Evolutionary conservation across 2,888 invertebrate genomes (phyloP), one percentile per base, ranked within the genome.

Genomic region (Archips xylosteana): DNA sequence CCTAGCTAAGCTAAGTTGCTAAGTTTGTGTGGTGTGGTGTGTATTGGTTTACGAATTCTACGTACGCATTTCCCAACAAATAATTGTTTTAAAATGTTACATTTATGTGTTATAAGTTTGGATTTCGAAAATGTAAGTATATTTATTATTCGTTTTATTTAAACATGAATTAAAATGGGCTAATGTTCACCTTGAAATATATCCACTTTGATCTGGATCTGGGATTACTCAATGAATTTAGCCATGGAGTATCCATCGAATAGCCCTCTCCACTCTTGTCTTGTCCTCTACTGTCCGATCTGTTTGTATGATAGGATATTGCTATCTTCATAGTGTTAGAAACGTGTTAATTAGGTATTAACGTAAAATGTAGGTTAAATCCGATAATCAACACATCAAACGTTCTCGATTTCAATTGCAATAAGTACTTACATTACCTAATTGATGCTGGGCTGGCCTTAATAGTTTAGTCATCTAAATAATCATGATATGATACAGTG

Each of bases 121-220:
- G 74, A 77, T 68, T 65, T 77, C 77, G 75, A 78, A 76, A 82
- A 75, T 70, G 83, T 84, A 78, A 84, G 83, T 83, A 65, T 32
- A 15, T 12, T 47, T 61, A 47, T 36, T 63, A 67, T 57, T 70
- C 65, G 62, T 70, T 12, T 45, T 32, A 57, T 57, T 57, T 12
- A 32, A 12, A 57, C 12, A 57, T 15, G 4, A 32, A 10, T 57
- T 3, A 32, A 57, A 32, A 32, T 23, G 9, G 3, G 57, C 1
- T 10, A 32, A 32, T 2, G 32, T 3, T 57, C n/a, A 23, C 57
- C 57, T 57, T 32, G 32, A 54, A 57, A 57, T 57, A 57, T 32
- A 32, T 57, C 57, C 57, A 57, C 57, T 23, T 15, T 23, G 32
- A 57, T 57, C 32, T 57, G 10, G 32, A 57, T 57, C 10, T 15